Evolutionary conservation across 2,888 invertebrate genomes (phyloP).

Genomic region (Ophonus ardosiacus): DNA sequence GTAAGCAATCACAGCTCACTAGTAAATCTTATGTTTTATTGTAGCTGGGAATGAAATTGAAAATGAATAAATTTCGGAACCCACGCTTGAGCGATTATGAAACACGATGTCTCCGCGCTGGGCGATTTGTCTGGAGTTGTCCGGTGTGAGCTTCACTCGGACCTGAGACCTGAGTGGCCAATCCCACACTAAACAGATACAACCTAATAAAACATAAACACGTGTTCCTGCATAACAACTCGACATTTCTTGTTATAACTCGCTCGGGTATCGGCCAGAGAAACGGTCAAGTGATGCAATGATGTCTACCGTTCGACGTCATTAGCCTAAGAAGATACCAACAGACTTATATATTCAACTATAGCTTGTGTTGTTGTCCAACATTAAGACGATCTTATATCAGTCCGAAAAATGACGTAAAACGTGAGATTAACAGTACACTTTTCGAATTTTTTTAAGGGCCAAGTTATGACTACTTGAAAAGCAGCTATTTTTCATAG

Average conservation of each 20-base stretch:
- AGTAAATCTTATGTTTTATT: constrained; percentile 42
- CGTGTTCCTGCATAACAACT: constrained; percentile 42
- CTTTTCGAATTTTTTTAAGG: too few species aligned
- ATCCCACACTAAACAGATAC: constrained; percentile 22
- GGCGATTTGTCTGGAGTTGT: neutral
- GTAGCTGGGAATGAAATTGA: constrained; percentile 25
- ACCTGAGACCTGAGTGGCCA: neutral
- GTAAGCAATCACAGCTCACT: constrained; percentile 36
- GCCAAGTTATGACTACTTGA: too few species aligned
- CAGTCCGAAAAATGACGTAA: too few species aligned
- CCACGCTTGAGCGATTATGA: constrained; percentile 37
- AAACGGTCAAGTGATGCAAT: constrained; percentile 36
- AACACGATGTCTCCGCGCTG: constrained; percentile 38
- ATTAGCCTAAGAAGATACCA: neutral
- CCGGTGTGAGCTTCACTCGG: neutral
- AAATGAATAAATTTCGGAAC: constrained; percentile 44
- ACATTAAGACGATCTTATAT: too few species aligned
- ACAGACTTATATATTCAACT: neutral
- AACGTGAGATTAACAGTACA: too few species aligned
- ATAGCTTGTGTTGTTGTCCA: too few species aligned
- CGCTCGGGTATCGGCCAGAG: constrained; percentile 2
- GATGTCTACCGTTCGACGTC: neutral
- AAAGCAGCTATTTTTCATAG: too few species aligned
- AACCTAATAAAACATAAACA: constrained; percentile 45
- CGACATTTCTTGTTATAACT: constrained; percentile 26